Base-by-base conservation (phyloP, 2,888 invertebrate genomes). In the Drosophila colorata region DNA sequence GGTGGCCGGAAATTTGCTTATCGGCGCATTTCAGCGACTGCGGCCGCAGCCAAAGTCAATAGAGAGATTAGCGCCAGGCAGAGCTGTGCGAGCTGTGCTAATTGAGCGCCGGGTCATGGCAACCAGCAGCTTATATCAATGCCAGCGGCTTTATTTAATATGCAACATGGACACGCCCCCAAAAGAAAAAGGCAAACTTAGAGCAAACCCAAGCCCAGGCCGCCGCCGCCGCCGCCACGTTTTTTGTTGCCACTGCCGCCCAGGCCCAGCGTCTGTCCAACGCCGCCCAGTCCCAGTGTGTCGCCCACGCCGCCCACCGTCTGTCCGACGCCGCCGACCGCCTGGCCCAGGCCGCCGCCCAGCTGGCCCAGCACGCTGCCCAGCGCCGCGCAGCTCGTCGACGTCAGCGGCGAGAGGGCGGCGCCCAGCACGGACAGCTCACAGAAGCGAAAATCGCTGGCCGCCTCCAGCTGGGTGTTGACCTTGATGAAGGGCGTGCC, bases 401-500 rank as follows among this genome's bases (percentile, higher is more conserved):
- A 86, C 28, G 80, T 82, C 3, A 91, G 40, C 0, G 91, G 90
- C 7, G 82, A 83, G 0, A 92, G 56, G 0, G 88, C 75, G 8
- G 90, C 90, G 4, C 92, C 92, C 70, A 90, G 80, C 6, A 91
- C 68, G 13, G 92, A 91, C 11, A 92, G 69, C 51, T 92, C 90
- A 63, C 92, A 92, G 58, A 91, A 90, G 2, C 91, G 90, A 52
- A 94, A 94, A 83, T 93, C 92, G 28, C 92, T 92, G 3, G 91
- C 90, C 0, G 93, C 56, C 66, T 92, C 91, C 13, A 94, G 92
- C 51, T 93, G 90, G 0, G 93, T 90, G 33, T 92, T 91, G 14
- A 95, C 92, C 80, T 94, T 93, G n/a, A 95, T 92, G 79, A 93
- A 95, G 40, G 93, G 93, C 64, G 93, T 93, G 13, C 92, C 91